Base-by-base conservation (phyloP, 2,113 vertebrate species). In the Trematomus loennbergii region DNA sequence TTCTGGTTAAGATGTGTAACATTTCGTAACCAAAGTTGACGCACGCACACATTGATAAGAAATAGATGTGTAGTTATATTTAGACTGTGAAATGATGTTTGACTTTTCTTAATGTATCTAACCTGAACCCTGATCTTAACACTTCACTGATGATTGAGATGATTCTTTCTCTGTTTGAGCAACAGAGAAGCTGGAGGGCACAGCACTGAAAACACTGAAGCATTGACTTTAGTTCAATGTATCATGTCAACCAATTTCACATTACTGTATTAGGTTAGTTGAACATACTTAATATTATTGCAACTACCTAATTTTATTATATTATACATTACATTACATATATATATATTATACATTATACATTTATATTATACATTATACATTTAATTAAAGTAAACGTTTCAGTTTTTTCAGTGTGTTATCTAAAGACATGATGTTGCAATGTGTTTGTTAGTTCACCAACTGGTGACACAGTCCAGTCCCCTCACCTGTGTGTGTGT, bases 391-490 rank as follows among this genome's bases (percentile, higher is more conserved):
- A 40, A 40, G 36, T 40, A 1, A 40, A 36, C 36, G 7, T 36
- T 8, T 36, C 36, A 36, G 36, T 36, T 1, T 59, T 36, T 8
- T 36, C 36, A 36, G 36, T 36, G 6, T 59, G 29, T 78, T 60
- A 62, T 58, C 62, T 61, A 55, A 49, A 61, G 25, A 50, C 36
- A 40, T 15, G 13, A 25, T 52, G 54, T 45, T 16, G 58, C 25
- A 29, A 29, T 29, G 25, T 29, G 25, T 45, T 10, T 46, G 46
- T 61, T 46, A 13, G 5, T 22, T 10, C 43, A n/a, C 12, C n/a
- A 29, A 48, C 9, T 12, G 5, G 43, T 76, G 29, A 75, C 72
- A 63, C 45, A 54, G 22, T 43, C 45, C 18, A n/a, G 61, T 43
- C 15, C 49, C n/a, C 69, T 12, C 45, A 1, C 17, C 18, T 12